Percentiles rank a stretch among this genome's conserved stretches.
These are phyloP conservation scores for Oryzias curvinotus DNA, from an alignment of 2,113 vertebrate genomes.

Conservation along the genomic window DNA sequence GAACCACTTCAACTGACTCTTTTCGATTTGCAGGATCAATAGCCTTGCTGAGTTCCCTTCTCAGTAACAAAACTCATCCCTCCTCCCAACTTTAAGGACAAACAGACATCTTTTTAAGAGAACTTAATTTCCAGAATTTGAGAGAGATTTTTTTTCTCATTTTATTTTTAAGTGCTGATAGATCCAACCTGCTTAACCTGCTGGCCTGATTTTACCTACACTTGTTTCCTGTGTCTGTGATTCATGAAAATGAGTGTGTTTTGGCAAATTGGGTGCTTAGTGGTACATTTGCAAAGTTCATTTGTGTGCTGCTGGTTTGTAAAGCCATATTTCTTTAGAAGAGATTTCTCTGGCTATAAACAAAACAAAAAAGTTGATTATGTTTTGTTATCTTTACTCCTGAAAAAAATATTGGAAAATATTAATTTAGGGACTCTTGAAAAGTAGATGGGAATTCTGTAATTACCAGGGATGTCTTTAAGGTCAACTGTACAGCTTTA, in stretches of 20 bases:
- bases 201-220: conserved; percentile 5
- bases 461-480: conserved; percentile 14
- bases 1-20: neutral
- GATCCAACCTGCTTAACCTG: conserved; percentile 4
- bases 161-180: neutral
- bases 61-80: neutral
- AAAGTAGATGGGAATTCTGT: conserved; percentile 2
- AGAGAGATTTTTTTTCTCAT: neutral
- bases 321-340: conserved; percentile 5
- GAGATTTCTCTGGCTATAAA: neutral
- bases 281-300: conserved; percentile 22
- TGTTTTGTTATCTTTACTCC: neutral
- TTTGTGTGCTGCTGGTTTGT: conserved; percentile 13
- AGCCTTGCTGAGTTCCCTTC: neutral
- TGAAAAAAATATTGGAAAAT: neutral
- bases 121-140: neutral
- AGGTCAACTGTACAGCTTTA: conserved; percentile 22
- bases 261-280: conserved; percentile 37
- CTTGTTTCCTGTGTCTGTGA: conserved; percentile 8
- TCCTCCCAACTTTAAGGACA: neutral
- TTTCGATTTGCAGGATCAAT: neutral
- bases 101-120: neutral
- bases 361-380: neutral
- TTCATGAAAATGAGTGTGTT: conserved; percentile 19
- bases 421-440: neutral